A percentile compares a stretch with the other conserved stretches of the same genome.
Evolutionary conservation across 2,888 invertebrate genomes (phyloP).

Genomic region (Andrena dorsata): DNA sequence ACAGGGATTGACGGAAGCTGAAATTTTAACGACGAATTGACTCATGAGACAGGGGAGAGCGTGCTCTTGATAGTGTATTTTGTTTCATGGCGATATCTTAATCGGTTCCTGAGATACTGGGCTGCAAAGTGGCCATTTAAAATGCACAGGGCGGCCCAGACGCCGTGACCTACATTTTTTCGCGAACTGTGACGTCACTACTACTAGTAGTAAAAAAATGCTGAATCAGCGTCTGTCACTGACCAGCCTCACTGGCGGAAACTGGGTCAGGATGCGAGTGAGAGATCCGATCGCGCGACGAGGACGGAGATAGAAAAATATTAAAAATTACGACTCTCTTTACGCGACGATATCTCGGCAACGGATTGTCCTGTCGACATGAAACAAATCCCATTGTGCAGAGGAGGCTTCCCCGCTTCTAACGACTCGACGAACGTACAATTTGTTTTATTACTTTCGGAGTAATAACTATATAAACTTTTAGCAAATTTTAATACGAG

Average conservation of each 20-base stretch:
- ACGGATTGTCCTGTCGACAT: background rate
- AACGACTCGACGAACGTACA: rapidly evolving
- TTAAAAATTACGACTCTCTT: constrained; percentile 33
- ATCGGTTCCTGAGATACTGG: constrained; percentile 22
- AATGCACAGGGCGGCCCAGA: background rate
- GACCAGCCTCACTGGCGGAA: constrained; percentile 24
- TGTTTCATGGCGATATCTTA: background rate
- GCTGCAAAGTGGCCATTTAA: constrained; percentile 3
- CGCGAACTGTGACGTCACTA: constrained; percentile 34
- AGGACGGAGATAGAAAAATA: constrained; percentile 8
- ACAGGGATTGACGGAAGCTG: rapidly evolving
- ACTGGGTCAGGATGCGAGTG: constrained; percentile 28
- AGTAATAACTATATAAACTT: background rate
- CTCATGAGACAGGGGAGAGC: rapidly evolving
- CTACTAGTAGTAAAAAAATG: constrained; percentile 30
- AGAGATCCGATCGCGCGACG: constrained; percentile 15
- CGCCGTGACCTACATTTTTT: constrained; percentile 34
- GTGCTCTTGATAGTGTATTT: background rate
- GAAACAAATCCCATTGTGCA: background rate
- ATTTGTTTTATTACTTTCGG: background rate
- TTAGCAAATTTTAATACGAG: background rate
- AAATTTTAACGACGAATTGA: background rate
- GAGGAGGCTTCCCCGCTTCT: background rate
- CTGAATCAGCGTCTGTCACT: constrained; percentile 24
- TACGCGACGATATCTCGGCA: constrained; percentile 32